Base-by-base conservation (phyloP, 2,113 vertebrate species). In the Rhagologus leucostigma region DNA sequence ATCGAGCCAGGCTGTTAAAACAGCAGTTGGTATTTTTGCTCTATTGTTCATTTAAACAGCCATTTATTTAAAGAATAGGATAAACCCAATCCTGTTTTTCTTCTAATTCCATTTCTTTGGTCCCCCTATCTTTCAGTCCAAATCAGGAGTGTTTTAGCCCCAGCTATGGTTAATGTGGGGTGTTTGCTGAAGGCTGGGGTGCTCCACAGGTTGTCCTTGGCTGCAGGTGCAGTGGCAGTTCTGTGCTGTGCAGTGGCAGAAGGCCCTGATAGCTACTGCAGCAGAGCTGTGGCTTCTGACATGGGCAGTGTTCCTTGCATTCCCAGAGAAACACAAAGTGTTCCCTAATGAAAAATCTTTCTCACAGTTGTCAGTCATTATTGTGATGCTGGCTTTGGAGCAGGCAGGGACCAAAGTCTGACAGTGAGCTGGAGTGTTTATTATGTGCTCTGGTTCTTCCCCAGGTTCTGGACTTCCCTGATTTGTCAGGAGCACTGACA, bases 241-340 rank as follows among this genome's bases (percentile, higher is more conserved):
- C 2, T 5, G 27, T 1, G 3, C 7, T 37, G 7, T 26, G 30
- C 2, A 23, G 22, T 41, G 49, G 46, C 30, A 13, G 18, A 73
- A 82, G 70, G 69, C 42, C 41, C 55, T 33, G 24, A 7, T 24
- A 53, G 49, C 49, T 49, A 3, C 37, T 4, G 7, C 60, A 75
- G 46, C 65, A 53, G 75, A 79, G 44, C 42, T 85, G 47, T 44
- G 39, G n/a, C 50, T 77, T 82, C 47, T 59, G 44, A 42, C 49
- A 13, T 52, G 70, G 27, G 23, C 26, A 57, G 41, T 29, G 20
- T 41, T 74, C n/a, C 18, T 22, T 42, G 24, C 13, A 4, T 56
- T 83, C 39, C 22, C 16, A 18, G 42, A 75, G 60, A 55, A 82
- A 20, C 1, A 2, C 26, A 19, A 29, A 74, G 20, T 13, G 30